phyloP scores from a whole-genome alignment of 2,888 invertebrate genomes.

The Hydrotaea diabolus region DNA sequence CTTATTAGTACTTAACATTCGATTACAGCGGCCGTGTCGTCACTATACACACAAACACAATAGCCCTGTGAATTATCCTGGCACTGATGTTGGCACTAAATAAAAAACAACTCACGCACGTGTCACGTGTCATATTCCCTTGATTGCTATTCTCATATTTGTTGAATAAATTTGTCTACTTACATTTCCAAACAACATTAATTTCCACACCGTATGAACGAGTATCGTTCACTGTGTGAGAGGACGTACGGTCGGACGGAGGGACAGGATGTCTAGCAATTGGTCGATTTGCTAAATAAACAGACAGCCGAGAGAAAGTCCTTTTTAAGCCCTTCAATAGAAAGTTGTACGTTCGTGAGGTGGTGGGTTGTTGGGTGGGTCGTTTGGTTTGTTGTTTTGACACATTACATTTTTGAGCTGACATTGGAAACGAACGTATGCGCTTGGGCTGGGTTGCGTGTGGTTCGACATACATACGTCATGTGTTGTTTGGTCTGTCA shows the following conservation, averaged over 20 bases:
- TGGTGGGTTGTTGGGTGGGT: slow-evolving; percentile 13
- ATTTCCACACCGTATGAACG: slow-evolving; percentile 1
- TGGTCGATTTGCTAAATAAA: slow-evolving; percentile 48
- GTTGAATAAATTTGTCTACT: slow-evolving; percentile 54
- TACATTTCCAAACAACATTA: slow-evolving; percentile 22
- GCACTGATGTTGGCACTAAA: slow-evolving; percentile 47
- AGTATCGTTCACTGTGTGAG: neutral
- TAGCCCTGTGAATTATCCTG: slow-evolving; percentile 3
- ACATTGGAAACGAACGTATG: slow-evolving; percentile 13
- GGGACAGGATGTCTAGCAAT: slow-evolving; percentile 15
- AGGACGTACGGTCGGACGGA: neutral
- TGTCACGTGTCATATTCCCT: slow-evolving; percentile 59
- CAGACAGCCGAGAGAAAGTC: neutral
- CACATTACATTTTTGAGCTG: slow-evolving; percentile 1
- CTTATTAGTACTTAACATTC: slow-evolving; percentile 29
- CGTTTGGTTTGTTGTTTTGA: slow-evolving; percentile 17
- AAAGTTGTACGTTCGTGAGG: neutral
- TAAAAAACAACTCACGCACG: slow-evolving; percentile 40
- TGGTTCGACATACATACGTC: neutral
- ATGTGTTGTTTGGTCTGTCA: neutral
- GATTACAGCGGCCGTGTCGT: neutral
- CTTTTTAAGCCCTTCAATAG: slow-evolving; percentile 6
- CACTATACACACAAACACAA: neutral
- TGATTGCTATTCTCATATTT: slow-evolving; percentile 44
- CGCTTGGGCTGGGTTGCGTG: neutral